A percentile compares a stretch with the other conserved stretches of the same genome.
Conservation (phyloP, 2,888 invertebrate species). For the Pseudolycoriella hygida region DNA sequence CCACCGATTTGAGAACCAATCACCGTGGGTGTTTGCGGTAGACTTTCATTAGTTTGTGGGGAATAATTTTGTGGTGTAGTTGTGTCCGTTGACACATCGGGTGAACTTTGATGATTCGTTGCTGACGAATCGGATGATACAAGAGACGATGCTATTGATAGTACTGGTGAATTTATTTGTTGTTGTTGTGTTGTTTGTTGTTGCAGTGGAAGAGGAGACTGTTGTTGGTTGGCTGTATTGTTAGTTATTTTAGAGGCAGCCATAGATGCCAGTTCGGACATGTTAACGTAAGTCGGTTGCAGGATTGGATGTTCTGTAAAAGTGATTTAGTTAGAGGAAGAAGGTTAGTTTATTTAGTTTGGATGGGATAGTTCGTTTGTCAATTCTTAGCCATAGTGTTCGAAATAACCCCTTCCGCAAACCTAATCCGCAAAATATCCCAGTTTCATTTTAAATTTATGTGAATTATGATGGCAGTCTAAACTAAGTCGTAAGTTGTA, state of each 20-base stretch:
- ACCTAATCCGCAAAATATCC: too few species aligned
- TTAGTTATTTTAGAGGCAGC: conserved; percentile 55
- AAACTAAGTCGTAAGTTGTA: too few species aligned
- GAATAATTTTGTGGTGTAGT: conserved; percentile 5
- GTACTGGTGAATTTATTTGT: conserved; percentile 10
- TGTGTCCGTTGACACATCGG: conserved; percentile 16
- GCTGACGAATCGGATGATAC: conserved; percentile 20
- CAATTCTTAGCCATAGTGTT: too few species aligned
- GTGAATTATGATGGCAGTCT: too few species aligned
- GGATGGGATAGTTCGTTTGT: not conserved
- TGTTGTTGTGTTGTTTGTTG: conserved; percentile 21
- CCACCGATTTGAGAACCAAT: not conserved
- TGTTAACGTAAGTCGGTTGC: conserved; percentile 78
- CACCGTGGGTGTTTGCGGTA: not conserved
- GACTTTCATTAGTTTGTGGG: not conserved
- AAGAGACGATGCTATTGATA: conserved; percentile 17
- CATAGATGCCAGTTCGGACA: conserved; percentile 73
- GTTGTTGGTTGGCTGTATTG: conserved; percentile 30
- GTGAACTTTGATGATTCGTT: conserved; percentile 12
- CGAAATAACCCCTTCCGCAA: too few species aligned
- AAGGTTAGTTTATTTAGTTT: not conserved
- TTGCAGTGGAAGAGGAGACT: conserved; percentile 34
- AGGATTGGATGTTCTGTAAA: conserved; percentile 15
- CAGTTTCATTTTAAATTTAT: too few species aligned
- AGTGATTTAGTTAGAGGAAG: not conserved